Evolutionary conservation across 2,113 vertebrate species (phyloP).

Genomic region (Mobula birostris): DNA sequence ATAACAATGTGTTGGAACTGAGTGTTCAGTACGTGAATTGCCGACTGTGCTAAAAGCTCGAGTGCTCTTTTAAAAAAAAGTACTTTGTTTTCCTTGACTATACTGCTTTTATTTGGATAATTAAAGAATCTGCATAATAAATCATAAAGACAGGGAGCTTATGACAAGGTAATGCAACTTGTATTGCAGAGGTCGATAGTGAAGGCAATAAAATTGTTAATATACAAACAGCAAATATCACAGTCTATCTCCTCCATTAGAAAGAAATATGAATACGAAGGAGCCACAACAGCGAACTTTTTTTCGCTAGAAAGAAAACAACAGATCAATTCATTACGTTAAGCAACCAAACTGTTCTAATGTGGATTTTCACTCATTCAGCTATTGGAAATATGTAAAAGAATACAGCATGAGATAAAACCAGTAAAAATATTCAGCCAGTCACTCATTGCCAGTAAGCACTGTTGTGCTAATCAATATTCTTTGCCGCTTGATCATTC

Average conservation of each 20-base stretch:
- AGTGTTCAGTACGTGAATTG: neutral
- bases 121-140: slow-evolving; percentile 14
- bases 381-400: neutral
- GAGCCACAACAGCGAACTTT: neutral
- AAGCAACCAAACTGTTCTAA: neutral
- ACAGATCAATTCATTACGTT: neutral
- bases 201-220: slow-evolving; percentile 7
- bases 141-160: neutral
- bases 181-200: neutral
- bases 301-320: neutral
- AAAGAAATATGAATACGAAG: neutral
- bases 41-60: neutral
- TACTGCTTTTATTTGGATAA: neutral
- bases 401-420: neutral
- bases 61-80: neutral
- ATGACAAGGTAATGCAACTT: neutral
- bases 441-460: neutral
- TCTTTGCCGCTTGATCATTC: neutral
- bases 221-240: neutral
- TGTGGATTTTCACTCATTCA: neutral
- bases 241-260: neutral
- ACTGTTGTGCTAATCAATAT: neutral
- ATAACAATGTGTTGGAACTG: too few relatives aligned
- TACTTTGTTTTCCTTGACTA: neutral
- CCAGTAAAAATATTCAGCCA: neutral